Conservation (phyloP, 2,888 invertebrate species). For the Allygus modestus region DNA sequence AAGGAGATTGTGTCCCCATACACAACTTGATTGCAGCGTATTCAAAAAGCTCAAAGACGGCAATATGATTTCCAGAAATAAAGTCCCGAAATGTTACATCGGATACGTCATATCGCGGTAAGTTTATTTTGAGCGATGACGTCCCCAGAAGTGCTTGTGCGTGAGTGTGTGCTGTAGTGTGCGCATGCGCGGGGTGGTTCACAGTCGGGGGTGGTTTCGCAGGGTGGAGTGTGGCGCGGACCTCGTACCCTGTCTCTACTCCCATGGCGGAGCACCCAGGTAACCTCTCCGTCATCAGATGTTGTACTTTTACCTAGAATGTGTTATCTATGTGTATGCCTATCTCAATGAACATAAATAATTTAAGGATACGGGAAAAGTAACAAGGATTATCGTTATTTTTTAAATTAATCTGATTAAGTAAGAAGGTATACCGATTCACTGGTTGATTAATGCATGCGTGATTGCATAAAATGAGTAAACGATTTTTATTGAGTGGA, state of each 20-base stretch:
- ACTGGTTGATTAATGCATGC: too few relatives aligned
- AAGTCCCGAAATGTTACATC: neutral
- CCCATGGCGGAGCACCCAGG: slow-evolving; percentile 20
- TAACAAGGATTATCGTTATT: too few relatives aligned
- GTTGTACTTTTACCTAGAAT: too few relatives aligned
- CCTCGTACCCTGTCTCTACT: neutral
- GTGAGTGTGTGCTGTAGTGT: slow-evolving; percentile 8
- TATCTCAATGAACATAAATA: too few relatives aligned
- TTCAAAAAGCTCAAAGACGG: neutral
- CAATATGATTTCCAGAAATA: neutral
- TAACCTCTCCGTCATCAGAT: neutral
- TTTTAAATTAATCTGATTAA: too few relatives aligned
- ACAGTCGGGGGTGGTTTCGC: neutral
- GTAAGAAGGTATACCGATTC: too few relatives aligned
- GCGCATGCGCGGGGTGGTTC: neutral
- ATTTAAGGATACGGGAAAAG: too few relatives aligned
- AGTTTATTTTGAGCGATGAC: slow-evolving; percentile 33
- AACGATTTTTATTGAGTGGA: too few relatives aligned
- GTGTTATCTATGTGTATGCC: too few relatives aligned
- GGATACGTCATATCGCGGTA: neutral
- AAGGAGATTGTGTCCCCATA: too few relatives aligned
- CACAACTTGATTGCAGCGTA: neutral
- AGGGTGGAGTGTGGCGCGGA: neutral
- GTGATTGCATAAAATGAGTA: too few relatives aligned
- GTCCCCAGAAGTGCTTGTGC: neutral